Evolutionary conservation across 2,888 invertebrate species (phyloP).

Genomic region (Hemaris fuciformis): DNA sequence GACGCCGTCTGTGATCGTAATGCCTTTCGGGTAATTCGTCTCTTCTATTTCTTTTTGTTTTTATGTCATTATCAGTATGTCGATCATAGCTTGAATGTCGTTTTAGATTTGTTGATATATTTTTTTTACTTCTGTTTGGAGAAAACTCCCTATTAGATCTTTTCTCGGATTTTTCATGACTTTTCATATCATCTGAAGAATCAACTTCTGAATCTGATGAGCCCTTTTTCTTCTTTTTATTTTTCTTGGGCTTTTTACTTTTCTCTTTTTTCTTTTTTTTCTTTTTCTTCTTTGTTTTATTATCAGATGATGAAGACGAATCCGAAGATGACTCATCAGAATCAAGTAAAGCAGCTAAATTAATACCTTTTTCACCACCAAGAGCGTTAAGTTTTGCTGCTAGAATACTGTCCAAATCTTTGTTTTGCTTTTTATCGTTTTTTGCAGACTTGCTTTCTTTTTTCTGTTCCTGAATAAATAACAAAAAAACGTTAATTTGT

Average conservation of each 20-base stretch:
- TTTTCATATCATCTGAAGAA: slow-evolving; percentile 21
- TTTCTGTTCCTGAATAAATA: slow-evolving; percentile 52
- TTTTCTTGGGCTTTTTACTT: slow-evolving; percentile 49
- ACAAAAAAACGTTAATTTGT: background rate
- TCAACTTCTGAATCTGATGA: slow-evolving; percentile 29
- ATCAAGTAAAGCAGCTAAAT: slow-evolving; percentile 61
- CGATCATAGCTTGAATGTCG: slow-evolving; percentile 31
- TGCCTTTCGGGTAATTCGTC: slow-evolving; percentile 32
- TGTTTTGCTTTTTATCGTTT: slow-evolving; percentile 67
- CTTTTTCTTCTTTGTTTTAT: slow-evolving; percentile 45
- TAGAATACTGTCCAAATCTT: slow-evolving; percentile 85
- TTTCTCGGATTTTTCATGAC: slow-evolving; percentile 18
- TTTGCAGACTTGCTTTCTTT: slow-evolving; percentile 76
- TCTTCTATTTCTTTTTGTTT: slow-evolving; percentile 35
- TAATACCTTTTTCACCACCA: slow-evolving; percentile 63
- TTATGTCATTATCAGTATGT: slow-evolving; percentile 28
- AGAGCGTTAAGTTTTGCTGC: slow-evolving; percentile 87
- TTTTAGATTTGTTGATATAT: slow-evolving; percentile 31
- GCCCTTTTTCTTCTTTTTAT: slow-evolving; percentile 44
- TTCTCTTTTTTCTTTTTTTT: slow-evolving; percentile 55
- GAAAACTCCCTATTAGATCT: slow-evolving; percentile 18
- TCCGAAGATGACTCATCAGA: slow-evolving; percentile 59
- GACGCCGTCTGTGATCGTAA: slow-evolving; percentile 18
- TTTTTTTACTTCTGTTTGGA: slow-evolving; percentile 12
- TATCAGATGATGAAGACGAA: slow-evolving; percentile 50